These are phyloP conservation scores for Chrysogorgia sp. DNA, from an alignment of 92 coral and sea anemone species.

Conservation along the genomic window DNA sequence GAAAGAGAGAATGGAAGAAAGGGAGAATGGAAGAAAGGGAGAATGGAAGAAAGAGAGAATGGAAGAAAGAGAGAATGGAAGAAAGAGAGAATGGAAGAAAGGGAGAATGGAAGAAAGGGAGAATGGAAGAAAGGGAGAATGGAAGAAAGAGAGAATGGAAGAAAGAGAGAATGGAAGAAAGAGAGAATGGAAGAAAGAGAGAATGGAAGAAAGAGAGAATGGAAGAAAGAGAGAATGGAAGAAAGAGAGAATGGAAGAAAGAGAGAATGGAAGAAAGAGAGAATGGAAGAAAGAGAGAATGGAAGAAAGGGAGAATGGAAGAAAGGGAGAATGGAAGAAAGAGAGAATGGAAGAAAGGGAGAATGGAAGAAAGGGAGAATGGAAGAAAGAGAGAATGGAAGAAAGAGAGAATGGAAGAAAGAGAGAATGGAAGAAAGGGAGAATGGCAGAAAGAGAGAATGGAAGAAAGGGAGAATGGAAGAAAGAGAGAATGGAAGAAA, in stretches of 20 bases:
- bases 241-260: slow-evolving; percentile 31
- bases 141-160: slow-evolving; percentile 4
- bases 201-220: background rate
- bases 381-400: background rate
- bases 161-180: background rate
- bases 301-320: background rate
- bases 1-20: slow-evolving; percentile 1
- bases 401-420: too few relatives aligned
- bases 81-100: background rate
- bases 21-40: background rate
- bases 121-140: background rate
- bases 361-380: background rate
- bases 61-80: background rate
- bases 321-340: slow-evolving; percentile 2
- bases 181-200: background rate
- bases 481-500: too few relatives aligned
- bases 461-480: background rate
- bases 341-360: background rate
- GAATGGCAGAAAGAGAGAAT: background rate
- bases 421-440: too few relatives aligned
- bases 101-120: background rate
- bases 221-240: slow-evolving; percentile 16
- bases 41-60: background rate
- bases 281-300: background rate
- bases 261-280: background rate